Evolutionary conservation across 2,888 invertebrate species (phyloP).

Genomic region (Coelinius sp.): DNA sequence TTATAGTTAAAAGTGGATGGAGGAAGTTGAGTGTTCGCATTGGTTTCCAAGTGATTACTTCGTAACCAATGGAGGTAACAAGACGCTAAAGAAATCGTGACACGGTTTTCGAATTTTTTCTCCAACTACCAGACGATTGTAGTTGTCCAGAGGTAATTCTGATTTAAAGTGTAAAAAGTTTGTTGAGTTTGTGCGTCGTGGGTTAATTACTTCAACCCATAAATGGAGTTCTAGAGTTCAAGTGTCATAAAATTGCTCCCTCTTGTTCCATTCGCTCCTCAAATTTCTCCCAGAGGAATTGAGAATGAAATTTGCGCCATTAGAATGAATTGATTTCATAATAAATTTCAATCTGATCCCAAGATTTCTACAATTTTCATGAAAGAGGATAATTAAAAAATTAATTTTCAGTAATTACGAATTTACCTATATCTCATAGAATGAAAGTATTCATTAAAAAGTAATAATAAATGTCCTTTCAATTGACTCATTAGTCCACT

Average conservation of each 20-base stretch:
- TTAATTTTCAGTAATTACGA: no score
- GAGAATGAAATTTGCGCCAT: not conserved
- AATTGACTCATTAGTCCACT: not conserved
- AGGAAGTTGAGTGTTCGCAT: not conserved
- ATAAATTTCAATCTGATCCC: not conserved
- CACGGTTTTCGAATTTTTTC: conserved; percentile 37
- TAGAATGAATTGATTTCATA: not conserved
- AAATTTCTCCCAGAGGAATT: not conserved
- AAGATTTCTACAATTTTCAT: not conserved
- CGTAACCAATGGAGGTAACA: not conserved
- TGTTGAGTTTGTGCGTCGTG: not conserved
- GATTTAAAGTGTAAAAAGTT: not conserved
- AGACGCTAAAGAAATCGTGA: conserved; percentile 41
- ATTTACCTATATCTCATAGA: no score
- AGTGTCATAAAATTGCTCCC: not conserved
- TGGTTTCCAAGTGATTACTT: not conserved
- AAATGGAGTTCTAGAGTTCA: not conserved
- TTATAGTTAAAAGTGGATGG: not conserved
- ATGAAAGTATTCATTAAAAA: not conserved
- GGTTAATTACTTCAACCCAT: not conserved
- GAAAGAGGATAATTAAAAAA: no score
- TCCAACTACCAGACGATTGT: not conserved
- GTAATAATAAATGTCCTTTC: not conserved
- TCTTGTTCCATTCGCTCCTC: not conserved
- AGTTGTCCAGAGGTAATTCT: not conserved